Percentiles rank a stretch among this genome's conserved stretches.
phyloP scores from a whole-genome alignment of 2,797 vertebrate species.

The Buceros bicornis region DNA sequence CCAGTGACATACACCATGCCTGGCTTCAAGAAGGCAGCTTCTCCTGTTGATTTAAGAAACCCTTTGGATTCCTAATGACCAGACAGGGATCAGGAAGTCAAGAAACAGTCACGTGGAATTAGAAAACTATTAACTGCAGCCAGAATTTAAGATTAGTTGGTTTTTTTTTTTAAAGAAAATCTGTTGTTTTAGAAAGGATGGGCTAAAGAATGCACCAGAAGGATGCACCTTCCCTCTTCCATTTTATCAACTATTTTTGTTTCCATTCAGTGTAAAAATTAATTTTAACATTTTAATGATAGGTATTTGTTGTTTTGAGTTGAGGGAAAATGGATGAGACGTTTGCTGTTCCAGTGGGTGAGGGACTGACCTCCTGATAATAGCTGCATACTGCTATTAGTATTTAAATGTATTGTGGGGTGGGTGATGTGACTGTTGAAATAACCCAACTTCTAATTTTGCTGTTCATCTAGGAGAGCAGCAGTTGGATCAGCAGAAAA shows the following conservation, averaged over 20 bases:
- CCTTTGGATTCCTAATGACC: constrained; percentile 47
- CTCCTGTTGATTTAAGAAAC: constrained; percentile 68
- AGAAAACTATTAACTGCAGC: constrained; percentile 41
- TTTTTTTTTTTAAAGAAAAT: not conserved
- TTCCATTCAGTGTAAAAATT: not conserved
- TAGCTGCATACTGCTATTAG: not conserved
- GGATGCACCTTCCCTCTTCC: not conserved
- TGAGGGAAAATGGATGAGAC: not conserved
- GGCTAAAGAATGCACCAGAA: not conserved
- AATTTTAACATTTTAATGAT: not conserved
- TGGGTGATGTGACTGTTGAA: not conserved
- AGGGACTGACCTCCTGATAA: not conserved
- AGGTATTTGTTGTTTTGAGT: not conserved
- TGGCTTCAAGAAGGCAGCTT: constrained; percentile 65
- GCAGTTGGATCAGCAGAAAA: not conserved
- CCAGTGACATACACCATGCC: constrained; percentile 63
- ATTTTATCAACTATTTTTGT: not conserved
- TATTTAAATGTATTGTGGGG: not conserved
- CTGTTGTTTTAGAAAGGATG: not conserved
- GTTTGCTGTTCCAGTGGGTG: not conserved
- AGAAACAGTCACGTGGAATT: constrained; percentile 38
- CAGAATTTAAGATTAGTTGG: not conserved
- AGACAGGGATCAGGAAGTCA: constrained; percentile 63
- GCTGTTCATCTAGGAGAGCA: not conserved
- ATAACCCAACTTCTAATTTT: not conserved